phyloP scores from a whole-genome alignment of 2,888 invertebrate species.

The Calameuta idolon region DNA sequence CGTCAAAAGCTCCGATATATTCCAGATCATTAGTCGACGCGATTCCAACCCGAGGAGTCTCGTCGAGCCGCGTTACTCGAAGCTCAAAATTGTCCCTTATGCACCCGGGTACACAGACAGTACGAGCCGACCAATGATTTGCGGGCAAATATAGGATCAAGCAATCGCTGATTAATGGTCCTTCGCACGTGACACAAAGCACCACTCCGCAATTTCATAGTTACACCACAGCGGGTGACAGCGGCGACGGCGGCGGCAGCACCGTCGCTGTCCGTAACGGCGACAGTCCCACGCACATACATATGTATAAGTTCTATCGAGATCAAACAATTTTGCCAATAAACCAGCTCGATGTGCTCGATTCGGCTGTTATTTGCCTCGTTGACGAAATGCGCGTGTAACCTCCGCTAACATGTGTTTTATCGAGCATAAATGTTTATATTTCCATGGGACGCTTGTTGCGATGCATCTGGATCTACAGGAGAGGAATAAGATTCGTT shows the following conservation, averaged over 20 bases:
- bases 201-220: slow-evolving; percentile 16
- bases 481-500: not conserved
- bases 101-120: not conserved
- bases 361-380: slow-evolving; percentile 31
- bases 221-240: not conserved
- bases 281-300: not conserved
- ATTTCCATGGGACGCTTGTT: not conserved
- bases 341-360: slow-evolving; percentile 30
- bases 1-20: not conserved
- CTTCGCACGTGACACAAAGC: slow-evolving; percentile 9
- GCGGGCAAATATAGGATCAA: slow-evolving; percentile 15
- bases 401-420: not conserved
- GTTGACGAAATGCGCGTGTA: not conserved
- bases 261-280: not conserved
- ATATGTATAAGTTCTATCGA: not conserved
- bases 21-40: not conserved
- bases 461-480: not conserved
- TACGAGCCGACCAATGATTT: slow-evolving; percentile 11
- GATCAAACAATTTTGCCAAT: slow-evolving; percentile 31
- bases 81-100: not conserved
- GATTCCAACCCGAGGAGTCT: not conserved
- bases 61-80: not conserved
- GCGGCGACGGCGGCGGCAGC: not conserved
- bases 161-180: slow-evolving; percentile 23
- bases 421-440: not conserved